Conservation (phyloP, 2,888 invertebrate genomes). For the Pandemis cinnamomeana region DNA sequence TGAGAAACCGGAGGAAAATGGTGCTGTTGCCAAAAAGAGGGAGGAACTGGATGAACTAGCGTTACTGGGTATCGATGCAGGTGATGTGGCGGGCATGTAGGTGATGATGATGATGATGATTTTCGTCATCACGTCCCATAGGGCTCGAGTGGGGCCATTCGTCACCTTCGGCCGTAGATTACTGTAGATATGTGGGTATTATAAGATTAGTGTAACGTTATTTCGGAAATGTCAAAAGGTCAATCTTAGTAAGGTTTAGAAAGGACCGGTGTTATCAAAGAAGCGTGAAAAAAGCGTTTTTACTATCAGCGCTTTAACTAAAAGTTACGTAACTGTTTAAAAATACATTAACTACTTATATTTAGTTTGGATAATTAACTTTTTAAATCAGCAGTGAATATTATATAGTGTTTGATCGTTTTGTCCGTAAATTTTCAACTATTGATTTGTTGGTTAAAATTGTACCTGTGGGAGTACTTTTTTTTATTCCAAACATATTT, state of each 20-base stretch:
- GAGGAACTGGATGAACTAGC: slow-evolving; percentile 89
- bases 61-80: slow-evolving; percentile 94
- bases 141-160: too few species aligned
- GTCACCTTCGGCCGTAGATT: too few species aligned
- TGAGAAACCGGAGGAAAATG: slow-evolving; percentile 45
- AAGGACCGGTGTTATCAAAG: too few species aligned
- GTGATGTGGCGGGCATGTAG: slow-evolving; percentile 86
- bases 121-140: background rate
- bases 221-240: background rate
- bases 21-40: slow-evolving; percentile 66
- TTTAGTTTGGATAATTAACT: background rate
- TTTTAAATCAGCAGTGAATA: background rate
- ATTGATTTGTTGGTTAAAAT: background rate
- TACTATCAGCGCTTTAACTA: too few species aligned
- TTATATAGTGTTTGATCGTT: background rate
- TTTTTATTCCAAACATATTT: slow-evolving; percentile 1
- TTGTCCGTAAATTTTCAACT: background rate
- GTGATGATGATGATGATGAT: background rate
- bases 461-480: background rate
- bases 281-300: too few species aligned
- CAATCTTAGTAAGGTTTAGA: background rate
- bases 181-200: background rate
- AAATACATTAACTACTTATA: background rate
- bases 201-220: background rate
- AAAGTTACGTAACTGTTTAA: too few species aligned